These are phyloP conservation scores for Dryocosmus kuriphilus DNA, from an alignment of 2,888 invertebrate species.

Conservation along the genomic window DNA sequence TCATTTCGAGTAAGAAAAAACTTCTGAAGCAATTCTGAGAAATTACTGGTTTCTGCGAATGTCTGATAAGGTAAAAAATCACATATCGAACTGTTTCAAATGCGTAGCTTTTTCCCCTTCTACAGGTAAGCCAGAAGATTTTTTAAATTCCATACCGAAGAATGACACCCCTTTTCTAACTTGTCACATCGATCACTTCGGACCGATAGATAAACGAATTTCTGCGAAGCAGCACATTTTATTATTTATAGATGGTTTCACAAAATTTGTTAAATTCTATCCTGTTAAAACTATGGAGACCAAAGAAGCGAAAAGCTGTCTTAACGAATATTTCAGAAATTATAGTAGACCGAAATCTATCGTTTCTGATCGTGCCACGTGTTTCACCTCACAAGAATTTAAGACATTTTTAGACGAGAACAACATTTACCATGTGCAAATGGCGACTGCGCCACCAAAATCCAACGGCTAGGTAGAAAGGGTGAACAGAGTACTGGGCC, in stretches of 20 bases:
- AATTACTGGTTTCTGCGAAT: slow-evolving; percentile 15
- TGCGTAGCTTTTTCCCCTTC: too few relatives aligned
- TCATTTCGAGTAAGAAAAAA: neutral
- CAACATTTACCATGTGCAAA: slow-evolving; percentile 48
- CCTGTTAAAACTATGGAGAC: too few relatives aligned
- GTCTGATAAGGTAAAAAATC: too few relatives aligned
- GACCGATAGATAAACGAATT: too few relatives aligned
- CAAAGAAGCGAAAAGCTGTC: too few relatives aligned
- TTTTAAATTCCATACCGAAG: too few relatives aligned
- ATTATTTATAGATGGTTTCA: slow-evolving; percentile 19
- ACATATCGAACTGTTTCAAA: neutral
- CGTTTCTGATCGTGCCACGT: slow-evolving; percentile 50
- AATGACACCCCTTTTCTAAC: too few relatives aligned
- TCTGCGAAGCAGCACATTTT: neutral
- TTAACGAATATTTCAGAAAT: too few relatives aligned
- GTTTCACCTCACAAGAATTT: slow-evolving; percentile 57
- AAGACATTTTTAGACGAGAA: slow-evolving; percentile 46
- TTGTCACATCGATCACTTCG: too few relatives aligned
- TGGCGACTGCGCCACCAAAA: slow-evolving; percentile 57
- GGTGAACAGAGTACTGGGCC: slow-evolving; percentile 49
- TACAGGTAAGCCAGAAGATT: too few relatives aligned
- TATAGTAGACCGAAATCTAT: slow-evolving; percentile 43
- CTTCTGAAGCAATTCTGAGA: neutral
- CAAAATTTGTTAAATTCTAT: too few relatives aligned
- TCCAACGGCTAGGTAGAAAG: slow-evolving; percentile 58